Conservation (phyloP, 2,888 invertebrate species). For the Ophraella communa region DNA sequence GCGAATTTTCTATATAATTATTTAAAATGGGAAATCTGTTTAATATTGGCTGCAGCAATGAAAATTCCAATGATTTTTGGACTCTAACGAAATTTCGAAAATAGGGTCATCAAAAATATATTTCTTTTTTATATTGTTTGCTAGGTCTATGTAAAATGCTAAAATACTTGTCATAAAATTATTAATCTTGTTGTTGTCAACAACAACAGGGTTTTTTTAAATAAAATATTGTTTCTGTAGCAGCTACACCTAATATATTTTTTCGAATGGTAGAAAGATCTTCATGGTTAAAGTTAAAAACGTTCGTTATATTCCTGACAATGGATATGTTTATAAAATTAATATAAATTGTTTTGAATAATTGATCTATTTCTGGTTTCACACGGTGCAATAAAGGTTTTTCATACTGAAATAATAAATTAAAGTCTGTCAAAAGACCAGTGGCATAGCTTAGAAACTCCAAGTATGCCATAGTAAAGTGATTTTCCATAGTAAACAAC, state of each 20-base stretch:
- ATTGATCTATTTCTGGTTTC: slow-evolving; percentile 9
- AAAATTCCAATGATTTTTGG: background rate
- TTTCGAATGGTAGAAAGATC: slow-evolving; percentile 1
- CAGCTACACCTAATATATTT: background rate
- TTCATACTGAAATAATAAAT: slow-evolving; percentile 17
- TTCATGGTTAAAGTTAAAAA: slow-evolving; percentile 8
- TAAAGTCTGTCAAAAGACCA: slow-evolving; percentile 16
- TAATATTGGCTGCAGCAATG: background rate
- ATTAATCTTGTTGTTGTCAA: background rate
- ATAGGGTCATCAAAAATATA: background rate
- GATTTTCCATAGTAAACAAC: background rate
- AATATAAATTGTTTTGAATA: slow-evolving; percentile 5
- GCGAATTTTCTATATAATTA: background rate
- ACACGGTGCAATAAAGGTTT: slow-evolving; percentile 7
- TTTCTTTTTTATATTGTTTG: background rate
- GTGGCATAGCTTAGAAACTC: slow-evolving; percentile 17
- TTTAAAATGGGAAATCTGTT: background rate
- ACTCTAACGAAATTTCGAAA: background rate
- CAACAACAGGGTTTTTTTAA: background rate
- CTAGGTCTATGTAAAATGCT: background rate
- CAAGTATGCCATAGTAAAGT: slow-evolving; percentile 13
- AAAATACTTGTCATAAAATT: background rate
- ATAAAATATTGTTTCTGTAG: background rate
- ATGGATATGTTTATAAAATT: slow-evolving; percentile 10
- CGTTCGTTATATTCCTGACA: background rate